Percentiles rank a stretch among this genome's conserved stretches.
Conservation (phyloP, 2,888 invertebrate species). For the Gortyna flavago region DNA sequence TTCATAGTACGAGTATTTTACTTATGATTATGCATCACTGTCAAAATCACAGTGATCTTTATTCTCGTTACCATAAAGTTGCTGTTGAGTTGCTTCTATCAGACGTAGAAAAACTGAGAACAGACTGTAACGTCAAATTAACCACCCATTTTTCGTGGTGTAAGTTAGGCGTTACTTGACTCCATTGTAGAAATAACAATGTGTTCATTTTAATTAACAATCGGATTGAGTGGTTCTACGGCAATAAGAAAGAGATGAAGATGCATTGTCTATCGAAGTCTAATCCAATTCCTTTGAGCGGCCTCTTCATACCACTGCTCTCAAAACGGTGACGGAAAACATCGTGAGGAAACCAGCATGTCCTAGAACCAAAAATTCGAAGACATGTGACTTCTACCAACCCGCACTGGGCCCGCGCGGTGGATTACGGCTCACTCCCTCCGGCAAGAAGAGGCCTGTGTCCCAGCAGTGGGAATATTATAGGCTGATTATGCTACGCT, state of each 20-base stretch:
- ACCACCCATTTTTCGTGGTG: not conserved
- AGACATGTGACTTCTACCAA: too few relatives aligned
- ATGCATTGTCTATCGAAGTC: not conserved
- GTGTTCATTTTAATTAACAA: not conserved
- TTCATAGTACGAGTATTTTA: not conserved
- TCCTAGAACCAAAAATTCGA: too few relatives aligned
- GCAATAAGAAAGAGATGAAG: not conserved
- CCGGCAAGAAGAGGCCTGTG: not conserved
- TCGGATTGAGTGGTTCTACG: too few relatives aligned
- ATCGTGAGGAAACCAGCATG: too few relatives aligned
- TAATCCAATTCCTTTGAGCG: too few relatives aligned
- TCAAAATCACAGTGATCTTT: not conserved
- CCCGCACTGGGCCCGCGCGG: not conserved
- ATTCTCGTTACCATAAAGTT: not conserved
- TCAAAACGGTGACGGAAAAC: too few relatives aligned
- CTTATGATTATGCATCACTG: not conserved
- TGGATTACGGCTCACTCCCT: not conserved
- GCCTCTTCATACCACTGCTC: not conserved
- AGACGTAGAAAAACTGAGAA: not conserved
- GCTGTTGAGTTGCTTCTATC: not conserved
- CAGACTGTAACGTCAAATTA: not conserved
- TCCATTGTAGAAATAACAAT: too few relatives aligned
- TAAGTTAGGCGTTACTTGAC: not conserved
- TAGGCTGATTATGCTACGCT: too few relatives aligned
- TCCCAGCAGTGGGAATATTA: too few relatives aligned